These are phyloP conservation scores for Champsocephalus gunnari DNA, from an alignment of 2,797 vertebrate genomes.

Conservation along the genomic window DNA sequence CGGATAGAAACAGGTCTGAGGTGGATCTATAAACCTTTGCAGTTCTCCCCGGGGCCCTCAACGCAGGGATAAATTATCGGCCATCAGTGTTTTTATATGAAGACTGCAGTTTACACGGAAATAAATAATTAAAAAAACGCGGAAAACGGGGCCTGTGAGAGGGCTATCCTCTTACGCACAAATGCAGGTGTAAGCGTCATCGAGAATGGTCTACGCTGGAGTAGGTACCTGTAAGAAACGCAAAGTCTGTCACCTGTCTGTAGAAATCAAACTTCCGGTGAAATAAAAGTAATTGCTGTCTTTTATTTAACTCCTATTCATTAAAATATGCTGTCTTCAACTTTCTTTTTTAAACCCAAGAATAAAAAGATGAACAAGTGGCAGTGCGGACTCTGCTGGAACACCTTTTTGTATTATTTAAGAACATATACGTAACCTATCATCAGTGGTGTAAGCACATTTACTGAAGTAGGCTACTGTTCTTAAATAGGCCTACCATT, in stretches of 20 bases:
- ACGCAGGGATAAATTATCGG: conserved; percentile 61
- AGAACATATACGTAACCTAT: too few species aligned
- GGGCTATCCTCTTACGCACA: conserved; percentile 64
- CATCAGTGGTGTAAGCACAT: too few species aligned
- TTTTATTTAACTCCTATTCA: neutral
- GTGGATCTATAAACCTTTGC: conserved; percentile 37
- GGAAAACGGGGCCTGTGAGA: conserved; percentile 68
- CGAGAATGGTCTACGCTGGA: conserved; percentile 61
- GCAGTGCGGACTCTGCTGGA: neutral
- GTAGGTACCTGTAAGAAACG: conserved; percentile 33
- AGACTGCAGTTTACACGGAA: conserved; percentile 80
- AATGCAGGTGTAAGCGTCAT: conserved; percentile 60
- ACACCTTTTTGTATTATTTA: neutral
- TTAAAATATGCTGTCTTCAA: accelerated
- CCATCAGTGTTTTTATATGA: conserved; percentile 81
- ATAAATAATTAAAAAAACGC: conserved; percentile 79
- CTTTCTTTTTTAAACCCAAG: neutral
- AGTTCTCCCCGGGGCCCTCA: conserved; percentile 53
- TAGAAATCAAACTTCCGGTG: conserved; percentile 37
- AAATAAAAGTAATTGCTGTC: conserved; percentile 36
- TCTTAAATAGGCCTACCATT: too few species aligned
- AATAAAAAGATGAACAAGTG: too few species aligned
- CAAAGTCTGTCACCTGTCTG: neutral
- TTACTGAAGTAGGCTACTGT: too few species aligned
- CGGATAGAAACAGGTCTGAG: conserved; percentile 16